Base-by-base conservation (phyloP, 1,140 invertebrate species). In the Drosophila bifasciata region DNA sequence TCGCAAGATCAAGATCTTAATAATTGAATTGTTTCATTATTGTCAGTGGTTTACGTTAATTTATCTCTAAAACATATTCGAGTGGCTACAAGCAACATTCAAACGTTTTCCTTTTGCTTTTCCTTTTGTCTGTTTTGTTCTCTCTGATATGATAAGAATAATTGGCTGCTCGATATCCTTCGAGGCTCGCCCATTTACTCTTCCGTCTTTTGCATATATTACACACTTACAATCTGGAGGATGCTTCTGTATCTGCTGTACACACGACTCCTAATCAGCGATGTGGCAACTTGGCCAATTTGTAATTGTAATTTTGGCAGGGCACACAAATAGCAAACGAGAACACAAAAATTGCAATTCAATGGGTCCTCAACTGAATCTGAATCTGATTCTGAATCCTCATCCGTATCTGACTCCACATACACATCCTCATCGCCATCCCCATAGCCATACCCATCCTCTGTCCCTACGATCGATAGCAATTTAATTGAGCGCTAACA, bases 11-110 rank as follows among this genome's bases (percentile, higher is more conserved):
- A 21, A 36, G 39, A 68, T 68, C 64, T 61, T 45, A 50, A 53
- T 90, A 90, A 90, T 90, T 90, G 89, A 90, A 90, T 80, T 74
- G 73, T 79, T 75, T 49, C 64, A 77, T 90, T 90, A 90, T 90
- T 90, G 89, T 90, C 89, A 83, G 89, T 83, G 83, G 89, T 90
- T 90, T 89, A 89, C 83, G 84, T 72, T 83, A 77, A 81, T 83
- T 75, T 81, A 80, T 76, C 62, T 68, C 49, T 66, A 76, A 68
- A 43, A 43, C 55, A 85, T 74, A 80, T 62, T 59, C 74, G 39
- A 68, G 61, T 55, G 67, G 58, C 13, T 36, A 74, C 64, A 85
- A 71, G 66, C 73, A 60, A 59, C 28, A 45, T 50, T 40, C 39
- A 59, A 58, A 55, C 59, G 55, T 40, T 21, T 72, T 53, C 25